phyloP scores from a whole-genome alignment of 92 coral and sea anemone genomes.

The Actinostola sp. region DNA sequence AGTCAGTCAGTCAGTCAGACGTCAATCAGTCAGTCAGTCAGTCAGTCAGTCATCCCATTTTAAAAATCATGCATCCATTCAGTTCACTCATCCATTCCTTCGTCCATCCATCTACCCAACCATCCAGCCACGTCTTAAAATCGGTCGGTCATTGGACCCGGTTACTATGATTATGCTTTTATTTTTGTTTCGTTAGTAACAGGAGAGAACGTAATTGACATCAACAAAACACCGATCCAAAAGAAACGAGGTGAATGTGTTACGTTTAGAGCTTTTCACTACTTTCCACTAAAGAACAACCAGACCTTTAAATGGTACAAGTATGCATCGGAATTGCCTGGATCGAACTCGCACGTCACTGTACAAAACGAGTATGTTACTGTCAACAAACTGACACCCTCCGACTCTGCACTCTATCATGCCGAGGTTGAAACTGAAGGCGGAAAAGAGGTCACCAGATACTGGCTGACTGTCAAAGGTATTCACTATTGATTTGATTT shows the following conservation, averaged over 20 bases:
- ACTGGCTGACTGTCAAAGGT: constrained; percentile 92
- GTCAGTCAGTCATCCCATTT: too few species aligned
- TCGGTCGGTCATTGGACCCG: too few species aligned
- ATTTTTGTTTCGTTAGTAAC: too few species aligned
- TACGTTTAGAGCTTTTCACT: constrained; percentile 51
- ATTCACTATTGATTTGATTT: neutral
- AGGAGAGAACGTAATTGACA: constrained; percentile 28
- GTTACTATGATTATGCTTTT: too few species aligned
- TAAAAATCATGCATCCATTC: too few species aligned
- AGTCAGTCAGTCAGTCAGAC: too few species aligned
- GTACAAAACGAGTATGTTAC: constrained; percentile 31
- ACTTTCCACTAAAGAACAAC: constrained; percentile 35
- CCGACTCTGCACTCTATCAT: constrained; percentile 83
- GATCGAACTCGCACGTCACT: constrained; percentile 31
- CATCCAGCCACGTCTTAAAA: too few species aligned
- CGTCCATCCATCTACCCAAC: too few species aligned
- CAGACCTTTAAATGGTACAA: constrained; percentile 55
- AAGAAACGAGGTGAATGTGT: constrained; percentile 82
- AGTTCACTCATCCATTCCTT: too few species aligned
- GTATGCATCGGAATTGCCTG: constrained; percentile 17
- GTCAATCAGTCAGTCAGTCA: too few species aligned
- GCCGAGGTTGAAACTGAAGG: constrained; percentile 66
- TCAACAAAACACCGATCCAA: constrained; percentile 51
- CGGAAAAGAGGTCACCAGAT: constrained; percentile 71
- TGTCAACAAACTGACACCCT: constrained; percentile 49